phyloP scores from a whole-genome alignment of 2,888 invertebrate species.

The Acanthacorydalis orientalis region DNA sequence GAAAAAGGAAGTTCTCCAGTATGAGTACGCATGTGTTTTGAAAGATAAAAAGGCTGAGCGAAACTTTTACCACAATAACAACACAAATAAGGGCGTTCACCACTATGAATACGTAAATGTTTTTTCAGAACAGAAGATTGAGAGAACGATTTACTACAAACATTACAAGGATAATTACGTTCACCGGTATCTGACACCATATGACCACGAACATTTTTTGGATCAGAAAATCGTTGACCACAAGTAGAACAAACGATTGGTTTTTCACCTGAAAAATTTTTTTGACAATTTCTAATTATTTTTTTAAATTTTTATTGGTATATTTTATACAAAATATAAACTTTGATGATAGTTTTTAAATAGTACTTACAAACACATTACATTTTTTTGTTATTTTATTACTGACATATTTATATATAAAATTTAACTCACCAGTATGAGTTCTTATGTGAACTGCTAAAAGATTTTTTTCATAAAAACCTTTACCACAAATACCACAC shows the following conservation, averaged over 20 bases:
- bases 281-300: not conserved
- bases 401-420: not conserved
- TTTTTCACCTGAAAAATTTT: slow-evolving; percentile 13
- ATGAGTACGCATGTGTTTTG: slow-evolving; percentile 20
- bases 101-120: slow-evolving; percentile 18
- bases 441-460: slow-evolving; percentile 19
- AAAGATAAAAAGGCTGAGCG: slow-evolving; percentile 20
- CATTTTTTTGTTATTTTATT: too few relatives aligned
- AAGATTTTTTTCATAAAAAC: slow-evolving; percentile 21
- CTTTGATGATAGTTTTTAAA: too few relatives aligned
- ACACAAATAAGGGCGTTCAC: slow-evolving; percentile 19
- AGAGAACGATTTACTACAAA: slow-evolving; percentile 18
- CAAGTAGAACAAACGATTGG: slow-evolving; percentile 19
- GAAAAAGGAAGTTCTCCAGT: slow-evolving; percentile 19
- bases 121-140: slow-evolving; percentile 20
- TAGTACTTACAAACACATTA: too few relatives aligned
- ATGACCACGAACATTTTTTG: slow-evolving; percentile 19
- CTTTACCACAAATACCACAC: slow-evolving; percentile 20
- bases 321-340: too few relatives aligned
- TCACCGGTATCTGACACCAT: slow-evolving; percentile 20
- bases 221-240: slow-evolving; percentile 18
- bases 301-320: too few relatives aligned
- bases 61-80: slow-evolving; percentile 19
- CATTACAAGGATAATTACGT: slow-evolving; percentile 16
- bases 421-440: slow-evolving; percentile 15